Percentiles rank a stretch among this genome's conserved stretches.
Conservation (phyloP, 1,140 invertebrate genomes). For the Drosophila athabasca region DNA sequence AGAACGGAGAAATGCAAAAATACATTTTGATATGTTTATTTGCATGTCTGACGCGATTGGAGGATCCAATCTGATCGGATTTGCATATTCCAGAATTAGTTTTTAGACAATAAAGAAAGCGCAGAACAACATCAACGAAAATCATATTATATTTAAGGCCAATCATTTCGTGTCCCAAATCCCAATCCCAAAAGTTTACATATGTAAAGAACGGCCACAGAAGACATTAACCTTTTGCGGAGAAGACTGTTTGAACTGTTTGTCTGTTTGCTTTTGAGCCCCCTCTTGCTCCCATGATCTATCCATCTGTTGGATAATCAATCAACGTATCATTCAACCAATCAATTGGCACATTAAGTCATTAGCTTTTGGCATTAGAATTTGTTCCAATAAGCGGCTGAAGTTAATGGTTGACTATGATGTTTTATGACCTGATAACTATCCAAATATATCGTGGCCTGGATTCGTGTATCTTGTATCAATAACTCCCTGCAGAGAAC, state of each 20-base stretch:
- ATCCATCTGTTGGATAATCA: slow-evolving; percentile 34
- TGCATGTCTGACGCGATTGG: slow-evolving; percentile 27
- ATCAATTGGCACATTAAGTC: slow-evolving; percentile 31
- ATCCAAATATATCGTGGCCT: slow-evolving; percentile 22
- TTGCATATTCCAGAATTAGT: slow-evolving; percentile 60
- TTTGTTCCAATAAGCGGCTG: background rate
- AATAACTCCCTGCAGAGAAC: slow-evolving; percentile 13
- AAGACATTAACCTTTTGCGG: slow-evolving; percentile 61
- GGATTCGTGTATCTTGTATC: slow-evolving; percentile 8
- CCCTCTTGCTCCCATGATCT: background rate
- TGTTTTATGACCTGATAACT: slow-evolving; percentile 38
- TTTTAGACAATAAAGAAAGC: slow-evolving; percentile 35
- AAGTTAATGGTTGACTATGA: background rate
- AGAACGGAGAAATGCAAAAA: slow-evolving; percentile 51
- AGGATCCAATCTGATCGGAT: slow-evolving; percentile 4
- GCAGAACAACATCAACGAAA: slow-evolving; percentile 20
- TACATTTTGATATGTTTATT: slow-evolving; percentile 29
- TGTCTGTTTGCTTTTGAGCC: slow-evolving; percentile 26
- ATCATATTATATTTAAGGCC: slow-evolving; percentile 21
- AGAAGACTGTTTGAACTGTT: slow-evolving; percentile 12
- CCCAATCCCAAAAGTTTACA: background rate
- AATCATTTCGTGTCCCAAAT: slow-evolving; percentile 4
- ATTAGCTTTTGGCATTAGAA: slow-evolving; percentile 14
- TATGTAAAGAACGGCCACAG: slow-evolving; percentile 28
- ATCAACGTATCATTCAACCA: slow-evolving; percentile 41